Conservation (phyloP, 2,888 invertebrate genomes). For the Ectemnius cavifrons region DNA sequence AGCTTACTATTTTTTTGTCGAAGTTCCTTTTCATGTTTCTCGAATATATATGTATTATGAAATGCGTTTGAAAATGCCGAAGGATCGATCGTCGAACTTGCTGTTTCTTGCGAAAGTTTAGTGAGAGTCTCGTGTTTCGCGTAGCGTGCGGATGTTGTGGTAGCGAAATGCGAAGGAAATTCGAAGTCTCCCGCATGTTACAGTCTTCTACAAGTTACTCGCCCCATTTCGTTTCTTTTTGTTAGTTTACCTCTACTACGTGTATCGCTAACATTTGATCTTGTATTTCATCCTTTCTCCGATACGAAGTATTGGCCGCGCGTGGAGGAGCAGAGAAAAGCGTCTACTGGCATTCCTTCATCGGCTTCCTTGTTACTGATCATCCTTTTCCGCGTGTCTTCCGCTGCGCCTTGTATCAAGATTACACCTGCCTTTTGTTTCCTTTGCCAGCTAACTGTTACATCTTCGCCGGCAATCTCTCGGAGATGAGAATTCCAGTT, state of each 20-base stretch:
- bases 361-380: conserved; percentile 1
- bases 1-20: too few species aligned
- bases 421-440: conserved; percentile 1
- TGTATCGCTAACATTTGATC: conserved; percentile 7
- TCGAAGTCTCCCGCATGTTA: not conserved
- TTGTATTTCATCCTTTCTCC: conserved; percentile 11
- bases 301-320: not conserved
- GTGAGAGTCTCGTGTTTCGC: not conserved
- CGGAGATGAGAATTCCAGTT: not conserved
- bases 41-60: not conserved
- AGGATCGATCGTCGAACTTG: conserved; percentile 2
- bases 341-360: not conserved
- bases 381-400: conserved; percentile 3
- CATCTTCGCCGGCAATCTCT: not conserved
- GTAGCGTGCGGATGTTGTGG: not conserved
- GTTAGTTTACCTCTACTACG: not conserved
- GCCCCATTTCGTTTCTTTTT: not conserved
- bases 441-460: not conserved
- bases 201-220: not conserved
- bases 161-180: conserved; percentile 9
- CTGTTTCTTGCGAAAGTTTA: conserved; percentile 7
- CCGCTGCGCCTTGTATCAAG: not conserved
- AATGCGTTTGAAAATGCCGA: not conserved
- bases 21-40: not conserved
- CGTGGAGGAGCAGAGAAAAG: not conserved